Evolutionary conservation across 2,888 invertebrate species (phyloP), one percentile per base, ranked within the genome.

Genomic region (Mongoloraphidia duomilia): DNA sequence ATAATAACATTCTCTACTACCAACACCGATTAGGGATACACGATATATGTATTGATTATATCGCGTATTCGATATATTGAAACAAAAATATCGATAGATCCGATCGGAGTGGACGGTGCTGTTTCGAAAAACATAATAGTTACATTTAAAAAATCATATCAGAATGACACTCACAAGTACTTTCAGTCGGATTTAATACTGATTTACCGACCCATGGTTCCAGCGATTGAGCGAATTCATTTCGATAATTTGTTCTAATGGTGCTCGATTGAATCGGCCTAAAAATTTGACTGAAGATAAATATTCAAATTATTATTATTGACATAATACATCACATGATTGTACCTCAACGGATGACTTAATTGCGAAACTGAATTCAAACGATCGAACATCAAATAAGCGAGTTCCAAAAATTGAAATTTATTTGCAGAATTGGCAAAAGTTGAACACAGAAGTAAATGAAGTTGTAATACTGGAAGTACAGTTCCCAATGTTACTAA

Each of bases 391-490:
- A 83, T 70, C 4, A 76, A 76, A 59, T 79, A 80, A 14, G 77
- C 80, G 50, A 82, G 65, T 59, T 82, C 82, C 44, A 85, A 71
- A 63, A 84, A 83, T 62, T 85, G 84, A 60, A 81, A 80, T 62
- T 82, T 82, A 56, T 80, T 82, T 3, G 84, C 82, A 9, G 80
- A 76, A 49, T 78, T 76, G 37, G 79, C 79, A 63, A 85, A 82
- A 8, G 80, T 79, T 49, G 82, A 79, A 62, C 82, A 80, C 49
- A 82, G 69, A 57, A 83, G 75, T 34, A 84, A 68, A 59, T 84
- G 83, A 52, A 80, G 72, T 59, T 82, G 81, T 26, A 84, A 70
- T 14, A 82, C 79, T 2, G 82, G 82, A 61, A 82, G 69, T 9
- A 81, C 76, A 40, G 77, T 75, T 34, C 78, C 77, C 57, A 76